phyloP scores from a whole-genome alignment of 2,797 vertebrate species.

The Urocyon cinereoargenteus region DNA sequence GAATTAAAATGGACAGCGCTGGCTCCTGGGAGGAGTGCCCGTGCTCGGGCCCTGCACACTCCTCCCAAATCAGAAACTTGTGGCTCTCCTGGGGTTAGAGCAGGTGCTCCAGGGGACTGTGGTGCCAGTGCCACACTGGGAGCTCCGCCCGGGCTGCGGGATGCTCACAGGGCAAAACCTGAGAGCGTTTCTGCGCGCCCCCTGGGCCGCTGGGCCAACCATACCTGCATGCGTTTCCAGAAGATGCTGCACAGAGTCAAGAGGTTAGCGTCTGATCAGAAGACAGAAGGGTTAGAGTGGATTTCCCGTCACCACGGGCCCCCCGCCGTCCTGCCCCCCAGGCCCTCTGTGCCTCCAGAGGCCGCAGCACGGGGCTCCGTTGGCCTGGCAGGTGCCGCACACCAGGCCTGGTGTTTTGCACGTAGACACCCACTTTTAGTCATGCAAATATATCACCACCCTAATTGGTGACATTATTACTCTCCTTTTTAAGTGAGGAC shows the following conservation, averaged over 20 bases:
- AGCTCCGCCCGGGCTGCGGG: not conserved
- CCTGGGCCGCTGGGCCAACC: not conserved
- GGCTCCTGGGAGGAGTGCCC: not conserved
- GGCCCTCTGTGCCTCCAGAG: not conserved
- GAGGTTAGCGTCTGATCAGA: not conserved
- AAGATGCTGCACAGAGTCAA: not conserved
- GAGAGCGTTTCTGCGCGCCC: not conserved
- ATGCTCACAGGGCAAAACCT: not conserved
- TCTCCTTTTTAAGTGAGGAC: not conserved
- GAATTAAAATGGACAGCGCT: too few relatives aligned
- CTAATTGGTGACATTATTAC: not conserved
- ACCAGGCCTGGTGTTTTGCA: not conserved
- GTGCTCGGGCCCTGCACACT: not conserved
- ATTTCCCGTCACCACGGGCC: not conserved
- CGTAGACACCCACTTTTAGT: not conserved
- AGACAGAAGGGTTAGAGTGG: not conserved
- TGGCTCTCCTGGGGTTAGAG: not conserved
- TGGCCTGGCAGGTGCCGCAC: not conserved
- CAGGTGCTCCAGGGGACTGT: not conserved
- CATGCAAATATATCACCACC: not conserved
- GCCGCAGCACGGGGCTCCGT: not conserved
- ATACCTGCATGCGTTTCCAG: not conserved
- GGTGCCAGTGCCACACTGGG: rapidly evolving
- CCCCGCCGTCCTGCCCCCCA: not conserved
- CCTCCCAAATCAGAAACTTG: not conserved